Base-by-base conservation (phyloP, 2,797 vertebrate species). In the Sebastes minor region DNA sequence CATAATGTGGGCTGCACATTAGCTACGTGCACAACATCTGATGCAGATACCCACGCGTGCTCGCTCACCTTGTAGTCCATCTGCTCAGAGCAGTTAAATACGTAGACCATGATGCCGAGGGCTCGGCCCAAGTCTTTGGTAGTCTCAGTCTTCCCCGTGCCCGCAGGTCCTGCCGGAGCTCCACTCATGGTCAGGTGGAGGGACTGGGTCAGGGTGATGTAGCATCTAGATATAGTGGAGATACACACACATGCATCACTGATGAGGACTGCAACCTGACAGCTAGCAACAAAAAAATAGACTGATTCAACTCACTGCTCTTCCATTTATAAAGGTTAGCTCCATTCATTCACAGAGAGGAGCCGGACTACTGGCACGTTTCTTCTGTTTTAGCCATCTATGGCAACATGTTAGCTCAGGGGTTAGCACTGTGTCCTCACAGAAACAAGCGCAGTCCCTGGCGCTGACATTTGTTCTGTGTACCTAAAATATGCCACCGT, bases 31-130 rank as follows among this genome's bases (percentile, higher is more conserved):
- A 30, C 18, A 11, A 20, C 42, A 27, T 67, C 11, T 3, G 23
- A 67, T 8, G 28, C 70, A 70, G n/a, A 25, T 1, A 9, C 5
- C 3, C 23, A 11, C 6, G 56, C 3, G 12, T 10, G 11, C 63
- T 22, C 1, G n/a, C 63, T 84, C 78, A 99, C 98, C 98, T 99
- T 98, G 92, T 98, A 98, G 93, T 99, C 98, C 98, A 99, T 99
- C 94, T 99, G 98, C 92, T 99, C 97, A 0, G 98, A 99, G 93
- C 98, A 99, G 95, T 99, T 99, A 76, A 99, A 99, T 28, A 99
- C 98, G 0, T 99, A 99, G 65, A 99, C 98, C 97, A 99, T 99
- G 92, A 97, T 94, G 73, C 98, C 98, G 6, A 99, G 95, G 0
- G 98, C 98, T 57, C 97, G 92, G 16, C 98, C 98, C 91, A 99